Percentiles rank a stretch among this genome's conserved stretches.
phyloP scores from a whole-genome alignment of 2,113 vertebrate genomes.

The Cnemophilus loriae region DNA sequence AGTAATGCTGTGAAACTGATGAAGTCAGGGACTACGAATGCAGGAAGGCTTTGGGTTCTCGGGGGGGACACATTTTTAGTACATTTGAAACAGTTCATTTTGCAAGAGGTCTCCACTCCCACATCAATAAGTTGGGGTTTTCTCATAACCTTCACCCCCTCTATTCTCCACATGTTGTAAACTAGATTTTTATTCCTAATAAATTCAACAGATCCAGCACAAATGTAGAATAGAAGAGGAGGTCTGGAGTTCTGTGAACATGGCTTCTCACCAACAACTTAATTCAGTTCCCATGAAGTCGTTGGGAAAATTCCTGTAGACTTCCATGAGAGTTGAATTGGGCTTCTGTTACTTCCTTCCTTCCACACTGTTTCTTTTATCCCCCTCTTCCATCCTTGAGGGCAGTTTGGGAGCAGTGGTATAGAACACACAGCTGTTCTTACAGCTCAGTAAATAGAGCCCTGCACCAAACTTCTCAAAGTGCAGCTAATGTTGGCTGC shows the following conservation, averaged over 20 bases:
- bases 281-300: neutral
- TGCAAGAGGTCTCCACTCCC: conserved; percentile 4
- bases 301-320: neutral
- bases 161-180: conserved; percentile 6
- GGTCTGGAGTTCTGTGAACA: neutral
- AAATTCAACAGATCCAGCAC: conserved; percentile 20
- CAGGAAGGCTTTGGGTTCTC: neutral
- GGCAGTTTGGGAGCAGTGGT: neutral
- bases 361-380: neutral
- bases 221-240: neutral
- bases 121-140: conserved; percentile 14
- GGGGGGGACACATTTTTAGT: neutral
- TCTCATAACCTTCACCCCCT: conserved; percentile 12
- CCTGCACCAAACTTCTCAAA: neutral
- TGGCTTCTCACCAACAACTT: neutral
- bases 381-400: neutral
- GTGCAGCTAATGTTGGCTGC: neutral
- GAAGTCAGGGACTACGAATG: conserved; percentile 44
- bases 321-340: neutral
- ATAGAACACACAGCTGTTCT: neutral
- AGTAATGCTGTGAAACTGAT: conserved; percentile 56
- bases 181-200: neutral
- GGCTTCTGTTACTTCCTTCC: conserved; percentile 8
- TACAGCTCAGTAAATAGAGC: neutral
- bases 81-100: neutral